phyloP scores from a whole-genome alignment of 2,888 invertebrate species.

The Anagyrus pseudococci region DNA sequence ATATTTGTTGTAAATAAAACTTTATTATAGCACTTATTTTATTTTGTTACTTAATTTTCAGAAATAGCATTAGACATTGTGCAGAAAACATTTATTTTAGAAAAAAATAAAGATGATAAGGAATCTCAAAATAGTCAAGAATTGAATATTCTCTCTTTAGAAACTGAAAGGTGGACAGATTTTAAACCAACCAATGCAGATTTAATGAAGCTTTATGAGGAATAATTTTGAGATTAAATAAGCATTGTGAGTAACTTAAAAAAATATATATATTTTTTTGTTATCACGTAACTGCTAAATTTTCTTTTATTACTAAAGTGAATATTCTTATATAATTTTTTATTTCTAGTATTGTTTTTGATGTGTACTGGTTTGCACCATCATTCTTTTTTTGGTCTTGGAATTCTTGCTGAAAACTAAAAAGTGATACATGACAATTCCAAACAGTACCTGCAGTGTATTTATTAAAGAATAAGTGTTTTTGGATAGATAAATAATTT shows the following conservation, averaged over 20 bases:
- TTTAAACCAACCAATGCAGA: slow-evolving; percentile 10
- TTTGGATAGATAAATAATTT: no score
- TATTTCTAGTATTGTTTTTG: no score
- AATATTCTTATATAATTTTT: no score
- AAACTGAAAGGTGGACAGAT: slow-evolving; percentile 25
- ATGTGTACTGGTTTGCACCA: no score
- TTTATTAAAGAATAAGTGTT: no score
- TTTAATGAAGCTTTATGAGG: slow-evolving; percentile 27
- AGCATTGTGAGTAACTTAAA: not conserved
- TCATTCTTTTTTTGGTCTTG: no score
- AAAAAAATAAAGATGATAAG: slow-evolving; percentile 41
- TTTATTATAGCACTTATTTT: not conserved
- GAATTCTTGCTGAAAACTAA: no score
- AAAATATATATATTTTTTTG: not conserved
- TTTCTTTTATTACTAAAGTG: no score
- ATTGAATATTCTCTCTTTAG: slow-evolving; percentile 11
- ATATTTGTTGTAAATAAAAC: not conserved
- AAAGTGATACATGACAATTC: no score
- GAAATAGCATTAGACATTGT: slow-evolving; percentile 51
- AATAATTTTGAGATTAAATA: not conserved
- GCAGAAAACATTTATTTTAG: slow-evolving; percentile 48
- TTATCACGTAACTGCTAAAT: no score
- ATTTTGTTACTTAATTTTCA: slow-evolving; percentile 38
- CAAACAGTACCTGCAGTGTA: no score
- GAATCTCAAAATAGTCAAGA: not conserved